These are phyloP conservation scores for Eonycteris spelaea DNA, from an alignment of 2,113 vertebrate species.

Conservation along the genomic window DNA sequence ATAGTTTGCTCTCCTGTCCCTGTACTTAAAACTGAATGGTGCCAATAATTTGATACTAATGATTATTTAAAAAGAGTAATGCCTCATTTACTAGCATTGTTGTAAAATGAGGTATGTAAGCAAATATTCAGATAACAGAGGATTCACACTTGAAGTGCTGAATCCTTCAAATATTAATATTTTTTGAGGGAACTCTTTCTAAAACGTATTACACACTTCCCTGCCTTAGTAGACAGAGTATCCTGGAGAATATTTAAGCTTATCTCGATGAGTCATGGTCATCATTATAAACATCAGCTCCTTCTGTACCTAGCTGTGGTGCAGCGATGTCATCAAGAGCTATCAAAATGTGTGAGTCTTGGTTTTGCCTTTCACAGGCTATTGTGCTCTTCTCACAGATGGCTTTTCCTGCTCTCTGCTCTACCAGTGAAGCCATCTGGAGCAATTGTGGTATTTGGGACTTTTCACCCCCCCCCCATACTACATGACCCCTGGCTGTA, in stretches of 20 bases:
- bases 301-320: constrained; percentile 18
- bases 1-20: constrained; percentile 77
- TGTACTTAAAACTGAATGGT: constrained; percentile 79
- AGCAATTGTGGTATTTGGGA: neutral
- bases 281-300: neutral
- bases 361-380: constrained; percentile 46
- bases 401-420: constrained; percentile 36
- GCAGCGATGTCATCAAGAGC: constrained; percentile 1
- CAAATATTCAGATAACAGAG: constrained; percentile 64
- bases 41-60: constrained; percentile 81
- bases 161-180: constrained; percentile 71
- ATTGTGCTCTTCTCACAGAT: neutral
- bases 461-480: neutral
- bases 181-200: constrained; percentile 73
- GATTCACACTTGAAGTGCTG: constrained; percentile 68
- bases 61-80: constrained; percentile 48
- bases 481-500: neutral
- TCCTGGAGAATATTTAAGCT: constrained; percentile 48
- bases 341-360: neutral
- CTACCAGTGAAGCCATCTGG: neutral
- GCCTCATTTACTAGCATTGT: constrained; percentile 60
- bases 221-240: constrained; percentile 71
- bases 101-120: constrained; percentile 49
- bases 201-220: constrained; percentile 41
- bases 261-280: constrained; percentile 37